Base-by-base conservation (phyloP, 2,113 vertebrate species). In the Cryptoleucopteryx plumbea region DNA sequence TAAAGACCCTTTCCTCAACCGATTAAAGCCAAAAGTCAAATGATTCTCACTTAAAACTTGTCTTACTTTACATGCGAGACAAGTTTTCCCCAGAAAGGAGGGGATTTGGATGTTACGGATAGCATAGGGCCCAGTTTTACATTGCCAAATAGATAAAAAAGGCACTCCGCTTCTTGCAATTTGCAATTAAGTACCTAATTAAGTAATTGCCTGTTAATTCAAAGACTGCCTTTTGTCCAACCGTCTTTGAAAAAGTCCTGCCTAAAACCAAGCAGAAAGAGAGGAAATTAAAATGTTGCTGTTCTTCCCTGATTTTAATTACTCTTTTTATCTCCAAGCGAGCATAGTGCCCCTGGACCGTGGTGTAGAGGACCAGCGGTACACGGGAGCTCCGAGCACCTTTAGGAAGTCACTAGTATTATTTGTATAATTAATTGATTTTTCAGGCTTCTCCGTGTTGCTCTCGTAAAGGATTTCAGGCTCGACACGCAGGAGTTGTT, bases 151-250 rank as follows among this genome's bases (percentile, higher is more conserved):
- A 86, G 90, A 81, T 88, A 52, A 96, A 88, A 72, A 82, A 88
- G 45, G 17, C 71, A 73, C 42, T 81, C 93, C 0, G 3, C 63
- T 92, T 62, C 75, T 48, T 94, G 68, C 73, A 74, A 84, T 96
- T 83, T 88, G 50, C 52, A 74, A 50, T 61, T 93, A 88, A 95
- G 47, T 79, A 88, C 47, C 82, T 96, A 88, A 96, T 93, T 91
- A 96, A 92, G 40, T 90, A 82, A 93, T 95, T 96, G 94, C 75
- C 31, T 48, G 18, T 86, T 95, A 83, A 83, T 74, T 93, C 86
- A 74, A 92, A 94, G 80, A 40, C 55, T 88, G 63, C 43, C 50
- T 92, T 90, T 92, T 10, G 1, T 85, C 56, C 32, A 40, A 74
- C 65, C 0, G 4, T 38, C 75, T 96, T 95, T 88, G 94, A 92